Evolutionary conservation across 2,888 invertebrate genomes (phyloP).

Genomic region (Rutpela maculata): DNA sequence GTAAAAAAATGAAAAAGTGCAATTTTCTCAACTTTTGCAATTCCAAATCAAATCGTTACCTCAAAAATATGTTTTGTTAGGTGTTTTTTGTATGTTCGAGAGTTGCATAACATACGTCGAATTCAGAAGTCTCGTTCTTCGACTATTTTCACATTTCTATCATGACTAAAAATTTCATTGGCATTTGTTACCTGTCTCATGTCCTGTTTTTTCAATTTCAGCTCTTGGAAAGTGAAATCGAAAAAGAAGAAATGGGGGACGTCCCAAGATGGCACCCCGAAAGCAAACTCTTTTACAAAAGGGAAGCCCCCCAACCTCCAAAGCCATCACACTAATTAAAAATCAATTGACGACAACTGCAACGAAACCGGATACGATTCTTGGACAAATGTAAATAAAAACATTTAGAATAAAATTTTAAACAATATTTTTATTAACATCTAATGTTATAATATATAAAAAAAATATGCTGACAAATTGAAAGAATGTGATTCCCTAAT

Average conservation of each 20-base stretch:
- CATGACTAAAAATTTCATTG: neutral
- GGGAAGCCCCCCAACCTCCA: slow-evolving; percentile 62
- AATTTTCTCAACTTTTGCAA: no score
- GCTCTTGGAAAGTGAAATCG: slow-evolving; percentile 69
- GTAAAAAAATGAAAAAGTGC: no score
- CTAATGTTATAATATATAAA: slow-evolving; percentile 29
- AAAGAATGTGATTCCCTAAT: slow-evolving; percentile 32
- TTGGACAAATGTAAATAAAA: slow-evolving; percentile 49
- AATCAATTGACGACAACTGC: slow-evolving; percentile 42
- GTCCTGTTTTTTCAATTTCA: slow-evolving; percentile 52
- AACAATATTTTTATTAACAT: slow-evolving; percentile 50
- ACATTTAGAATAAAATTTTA: slow-evolving; percentile 45
- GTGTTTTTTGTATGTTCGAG: no score
- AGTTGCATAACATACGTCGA: no score
- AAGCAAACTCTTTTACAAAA: slow-evolving; percentile 69
- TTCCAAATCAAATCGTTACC: no score
- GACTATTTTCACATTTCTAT: neutral
- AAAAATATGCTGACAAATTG: slow-evolving; percentile 50
- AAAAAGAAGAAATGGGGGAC: slow-evolving; percentile 69
- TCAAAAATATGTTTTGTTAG: no score
- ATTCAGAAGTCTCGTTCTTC: no score
- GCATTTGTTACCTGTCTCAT: neutral
- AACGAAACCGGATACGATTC: slow-evolving; percentile 47
- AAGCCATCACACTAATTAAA: slow-evolving; percentile 37
- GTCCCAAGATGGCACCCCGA: slow-evolving; percentile 70